Evolutionary conservation across 2,888 invertebrate species (phyloP), one percentile per base, ranked within the genome.

Genomic region (Julus scanicus): DNA sequence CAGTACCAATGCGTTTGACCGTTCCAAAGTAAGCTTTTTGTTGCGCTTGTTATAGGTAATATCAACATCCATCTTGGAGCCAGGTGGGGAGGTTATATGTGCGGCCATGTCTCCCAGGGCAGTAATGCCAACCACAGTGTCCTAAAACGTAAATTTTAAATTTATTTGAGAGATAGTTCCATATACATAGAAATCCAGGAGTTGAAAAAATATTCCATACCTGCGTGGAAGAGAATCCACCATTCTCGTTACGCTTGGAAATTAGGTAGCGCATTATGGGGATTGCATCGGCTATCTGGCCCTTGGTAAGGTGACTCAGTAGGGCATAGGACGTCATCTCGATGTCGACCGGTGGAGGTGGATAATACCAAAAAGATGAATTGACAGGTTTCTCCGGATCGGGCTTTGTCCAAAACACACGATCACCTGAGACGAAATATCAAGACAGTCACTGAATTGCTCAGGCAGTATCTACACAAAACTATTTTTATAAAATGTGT

Each of bases 301-400:
- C 93, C 89, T 93, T 92, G 40, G 90, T 88, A 29, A 94, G 91
- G 90, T 94, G 94, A 0, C 96, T 95, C 88, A 97, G 93, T 88
- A 99, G 93, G 0, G 95, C 96, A 92, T 98, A 99, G 0, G 98
- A 95, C 0, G 98, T 98, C 90, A 97, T 96, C 92, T 97, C 97
- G 5, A 98, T 95, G 90, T 96, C 95, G 29, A 95, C 94, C 0
- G 96, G 49, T n/a, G 87, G 83, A 9, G 88, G 86, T 49, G 88
- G 87, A 37, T 87, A 49, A 29, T 86, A 87, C 37, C 44, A 86
- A 20, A 15, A 88, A 11, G 86, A 17, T 44, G 17, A 8, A 53
- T 86, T 88, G 9, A 13, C 80, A 2, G 87, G 87, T 29, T n/a
- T 39, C 39, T 80, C 84, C 39, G 40, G 39, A 48, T 44, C 49